A percentile compares a stretch with the other conserved stretches of the same genome.
phyloP scores from a whole-genome alignment of 2,113 vertebrate species.

The Brienomyrus brachyistius region DNA sequence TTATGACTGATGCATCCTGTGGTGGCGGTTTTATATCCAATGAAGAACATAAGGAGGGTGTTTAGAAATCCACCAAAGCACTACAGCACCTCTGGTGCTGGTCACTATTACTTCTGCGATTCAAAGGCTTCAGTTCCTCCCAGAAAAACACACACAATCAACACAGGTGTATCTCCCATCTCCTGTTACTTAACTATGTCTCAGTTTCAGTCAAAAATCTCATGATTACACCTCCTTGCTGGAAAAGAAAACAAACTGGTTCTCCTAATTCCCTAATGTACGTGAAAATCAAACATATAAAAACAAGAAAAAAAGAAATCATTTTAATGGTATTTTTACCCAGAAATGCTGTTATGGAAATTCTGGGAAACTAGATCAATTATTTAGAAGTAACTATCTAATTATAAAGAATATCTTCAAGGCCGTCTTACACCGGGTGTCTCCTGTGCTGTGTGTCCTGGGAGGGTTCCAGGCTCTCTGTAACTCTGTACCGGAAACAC shows the following conservation, averaged over 20 bases:
- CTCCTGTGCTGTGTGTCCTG: neutral
- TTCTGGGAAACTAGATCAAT: neutral
- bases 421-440: neutral
- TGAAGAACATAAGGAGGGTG: neutral
- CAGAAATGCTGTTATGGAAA: neutral
- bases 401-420: neutral
- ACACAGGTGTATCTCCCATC: constrained; percentile 62
- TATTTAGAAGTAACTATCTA: neutral
- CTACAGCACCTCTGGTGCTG: constrained; percentile 58
- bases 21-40: neutral
- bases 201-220: constrained; percentile 73
- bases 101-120: constrained; percentile 78
- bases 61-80: neutral
- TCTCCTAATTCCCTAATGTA: constrained; percentile 56
- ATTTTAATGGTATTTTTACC: neutral
- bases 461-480: neutral
- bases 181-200: constrained; percentile 58
- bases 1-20: neutral
- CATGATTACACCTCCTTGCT: constrained; percentile 66
- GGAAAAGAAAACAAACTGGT: constrained; percentile 28
- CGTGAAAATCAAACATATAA: neutral
- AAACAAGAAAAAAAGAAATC: neutral
- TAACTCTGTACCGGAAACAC: neutral
- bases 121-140: constrained; percentile 70
- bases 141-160: constrained; percentile 56